Evolutionary conservation across 2,113 vertebrate genomes (phyloP).

Genomic region (Bolborhynchus lineola): DNA sequence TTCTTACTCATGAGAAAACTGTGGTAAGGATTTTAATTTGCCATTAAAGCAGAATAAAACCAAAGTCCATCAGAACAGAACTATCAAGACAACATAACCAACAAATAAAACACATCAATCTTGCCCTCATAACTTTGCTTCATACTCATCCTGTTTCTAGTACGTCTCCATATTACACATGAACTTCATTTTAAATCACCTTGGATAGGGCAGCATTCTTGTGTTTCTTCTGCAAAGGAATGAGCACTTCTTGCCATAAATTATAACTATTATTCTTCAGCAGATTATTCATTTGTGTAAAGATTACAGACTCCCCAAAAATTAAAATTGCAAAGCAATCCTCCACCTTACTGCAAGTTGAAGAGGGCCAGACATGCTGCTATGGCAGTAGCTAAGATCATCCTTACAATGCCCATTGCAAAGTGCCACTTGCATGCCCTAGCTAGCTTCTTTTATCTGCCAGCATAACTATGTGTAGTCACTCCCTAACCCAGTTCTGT

Average conservation of each 20-base stretch:
- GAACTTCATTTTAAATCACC: background rate
- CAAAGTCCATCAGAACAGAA: background rate
- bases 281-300: background rate
- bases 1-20: background rate
- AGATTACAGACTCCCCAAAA: background rate
- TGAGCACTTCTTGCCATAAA: background rate
- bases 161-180: background rate
- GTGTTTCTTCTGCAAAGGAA: background rate
- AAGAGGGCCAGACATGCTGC: background rate
- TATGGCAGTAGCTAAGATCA: background rate
- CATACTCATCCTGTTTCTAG: background rate
- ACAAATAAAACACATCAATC: background rate
- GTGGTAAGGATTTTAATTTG: background rate
- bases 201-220: background rate
- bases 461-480: background rate
- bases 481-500: slow-evolving; percentile 65
- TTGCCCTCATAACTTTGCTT: background rate
- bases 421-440: background rate
- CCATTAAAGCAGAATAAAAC: background rate
- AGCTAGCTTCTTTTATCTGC: background rate
- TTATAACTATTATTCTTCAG: background rate
- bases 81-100: background rate
- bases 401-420: background rate
- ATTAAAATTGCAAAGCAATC: background rate
- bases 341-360: background rate